A percentile compares a stretch with the other conserved stretches of the same genome.
These are phyloP conservation scores for Silurus lanzhouensis DNA, from an alignment of 2,797 vertebrate species.

Conservation along the genomic window DNA sequence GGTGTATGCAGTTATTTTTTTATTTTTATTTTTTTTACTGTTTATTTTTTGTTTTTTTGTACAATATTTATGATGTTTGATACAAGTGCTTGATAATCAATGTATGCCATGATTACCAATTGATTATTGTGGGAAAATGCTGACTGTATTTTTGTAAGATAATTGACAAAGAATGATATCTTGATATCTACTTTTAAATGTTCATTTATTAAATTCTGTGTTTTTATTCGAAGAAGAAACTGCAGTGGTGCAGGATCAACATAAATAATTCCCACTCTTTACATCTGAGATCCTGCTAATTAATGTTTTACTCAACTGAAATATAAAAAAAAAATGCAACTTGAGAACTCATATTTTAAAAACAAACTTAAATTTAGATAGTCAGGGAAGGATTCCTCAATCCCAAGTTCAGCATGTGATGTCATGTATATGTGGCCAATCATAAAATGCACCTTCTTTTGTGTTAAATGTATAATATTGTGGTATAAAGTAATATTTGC, in stretches of 20 bases:
- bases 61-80: neutral
- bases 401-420: neutral
- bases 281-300: neutral
- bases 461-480: neutral
- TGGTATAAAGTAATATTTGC: neutral
- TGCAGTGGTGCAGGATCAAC: neutral
- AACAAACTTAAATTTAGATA: neutral
- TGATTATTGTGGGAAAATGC: neutral
- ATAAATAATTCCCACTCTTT: neutral
- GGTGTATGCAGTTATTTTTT: neutral
- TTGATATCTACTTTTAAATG: no score
- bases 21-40: no score
- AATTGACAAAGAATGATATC: neutral
- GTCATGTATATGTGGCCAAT: neutral
- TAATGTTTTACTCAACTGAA: neutral
- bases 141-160: neutral
- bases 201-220: no score
- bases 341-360: neutral
- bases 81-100: neutral
- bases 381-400: neutral
- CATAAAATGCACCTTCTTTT: neutral
- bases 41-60: neutral
- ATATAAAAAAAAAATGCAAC: neutral
- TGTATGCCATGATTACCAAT: neutral
- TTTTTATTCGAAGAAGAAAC: neutral